Evolutionary conservation across 2,888 invertebrate genomes (phyloP).

Genomic region (Gandaritis pyraliata): DNA sequence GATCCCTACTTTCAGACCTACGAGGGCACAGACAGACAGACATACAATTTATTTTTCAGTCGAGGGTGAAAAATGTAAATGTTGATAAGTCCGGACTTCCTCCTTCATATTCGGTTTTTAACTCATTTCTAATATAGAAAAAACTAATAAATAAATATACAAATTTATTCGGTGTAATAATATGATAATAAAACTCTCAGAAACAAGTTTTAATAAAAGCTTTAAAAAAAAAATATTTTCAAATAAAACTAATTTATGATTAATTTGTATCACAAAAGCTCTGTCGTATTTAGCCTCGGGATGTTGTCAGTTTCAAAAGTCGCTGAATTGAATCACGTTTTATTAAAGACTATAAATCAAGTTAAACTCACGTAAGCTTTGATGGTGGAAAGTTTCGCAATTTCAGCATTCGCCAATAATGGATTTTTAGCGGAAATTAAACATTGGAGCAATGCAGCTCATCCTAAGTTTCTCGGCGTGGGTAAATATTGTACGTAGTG

Average conservation of each 20-base stretch:
- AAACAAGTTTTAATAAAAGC: too few species aligned
- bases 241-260: conserved; percentile 21
- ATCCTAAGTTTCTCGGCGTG: conserved; percentile 14
- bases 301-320: conserved; percentile 30
- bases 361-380: conserved; percentile 47
- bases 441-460: conserved; percentile 42
- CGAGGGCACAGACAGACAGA: too few species aligned
- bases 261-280: conserved; percentile 19
- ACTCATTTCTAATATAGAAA: too few species aligned
- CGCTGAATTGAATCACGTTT: conserved; percentile 46
- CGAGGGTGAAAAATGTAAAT: too few species aligned
- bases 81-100: too few species aligned
- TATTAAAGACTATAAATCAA: conserved; percentile 53
- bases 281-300: conserved; percentile 22
- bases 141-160: too few species aligned
- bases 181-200: too few species aligned
- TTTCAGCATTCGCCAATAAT: conserved; percentile 63
- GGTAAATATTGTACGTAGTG: conserved; percentile 20
- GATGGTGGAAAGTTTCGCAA: conserved; percentile 66
- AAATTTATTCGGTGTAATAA: too few species aligned
- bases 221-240: neutral
- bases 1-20: too few species aligned
- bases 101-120: too few species aligned
- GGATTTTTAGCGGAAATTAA: conserved; percentile 67
- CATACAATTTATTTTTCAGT: too few species aligned